Evolutionary conservation across 2,797 vertebrate genomes (phyloP).

Genomic region (Silurus lanzhouensis): DNA sequence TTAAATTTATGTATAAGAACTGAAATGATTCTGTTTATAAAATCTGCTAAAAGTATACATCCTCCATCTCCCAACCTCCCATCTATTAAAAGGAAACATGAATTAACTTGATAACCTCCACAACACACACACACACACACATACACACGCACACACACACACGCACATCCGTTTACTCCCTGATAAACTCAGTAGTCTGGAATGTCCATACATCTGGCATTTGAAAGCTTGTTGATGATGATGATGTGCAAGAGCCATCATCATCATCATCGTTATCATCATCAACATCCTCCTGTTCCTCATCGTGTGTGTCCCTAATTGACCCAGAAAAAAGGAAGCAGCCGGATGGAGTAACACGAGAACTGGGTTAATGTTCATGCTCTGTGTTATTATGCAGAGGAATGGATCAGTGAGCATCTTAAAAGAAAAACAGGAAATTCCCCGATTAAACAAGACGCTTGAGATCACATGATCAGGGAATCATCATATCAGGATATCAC

Average conservation of each 20-base stretch:
- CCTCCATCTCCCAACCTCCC: background rate
- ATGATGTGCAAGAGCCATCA: background rate
- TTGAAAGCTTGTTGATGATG: conserved; percentile 31
- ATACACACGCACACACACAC: background rate
- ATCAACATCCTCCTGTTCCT: conserved; percentile 23
- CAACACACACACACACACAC: conserved; percentile 6
- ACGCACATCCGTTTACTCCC: conserved; percentile 33
- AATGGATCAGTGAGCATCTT: conserved; percentile 1
- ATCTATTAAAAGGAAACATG: conserved; percentile 1
- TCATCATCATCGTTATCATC: conserved; percentile 35
- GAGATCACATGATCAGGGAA: background rate
- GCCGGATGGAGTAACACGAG: conserved; percentile 36
- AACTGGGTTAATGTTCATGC: conserved; percentile 34
- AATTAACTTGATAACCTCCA: background rate
- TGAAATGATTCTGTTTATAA: background rate
- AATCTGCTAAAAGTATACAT: conserved; percentile 8
- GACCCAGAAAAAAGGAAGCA: conserved; percentile 48
- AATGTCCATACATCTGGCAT: conserved; percentile 49
- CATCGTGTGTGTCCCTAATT: conserved; percentile 30
- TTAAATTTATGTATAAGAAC: no score
- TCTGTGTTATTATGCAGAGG: background rate
- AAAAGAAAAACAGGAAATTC: conserved; percentile 9
- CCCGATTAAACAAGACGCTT: background rate
- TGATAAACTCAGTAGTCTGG: conserved; percentile 33
- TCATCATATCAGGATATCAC: background rate